phyloP scores from a whole-genome alignment of 2,797 vertebrate species.

The Pseudotriccus pelzelni region DNA sequence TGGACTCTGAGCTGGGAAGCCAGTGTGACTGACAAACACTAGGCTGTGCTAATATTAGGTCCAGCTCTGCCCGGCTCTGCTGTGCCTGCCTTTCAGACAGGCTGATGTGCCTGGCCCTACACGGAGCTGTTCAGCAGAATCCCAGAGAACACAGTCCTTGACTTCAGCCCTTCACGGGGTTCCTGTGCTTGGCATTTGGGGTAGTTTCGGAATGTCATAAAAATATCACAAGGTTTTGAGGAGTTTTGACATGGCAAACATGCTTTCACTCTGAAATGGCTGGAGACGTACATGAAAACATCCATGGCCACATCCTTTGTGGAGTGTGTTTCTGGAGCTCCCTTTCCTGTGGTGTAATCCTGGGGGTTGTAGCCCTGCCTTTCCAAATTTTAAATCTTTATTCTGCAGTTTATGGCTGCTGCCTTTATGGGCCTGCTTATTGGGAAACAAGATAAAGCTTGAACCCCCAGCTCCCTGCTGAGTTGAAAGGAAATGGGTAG shows the following conservation, averaged over 20 bases:
- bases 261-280: not conserved
- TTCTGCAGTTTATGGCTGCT: not conserved
- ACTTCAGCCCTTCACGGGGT: not conserved
- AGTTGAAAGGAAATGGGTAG: not conserved
- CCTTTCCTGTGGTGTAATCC: too few relatives aligned
- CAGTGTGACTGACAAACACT: not conserved
- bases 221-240: not conserved
- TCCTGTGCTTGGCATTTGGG: not conserved
- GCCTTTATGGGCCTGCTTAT: not conserved
- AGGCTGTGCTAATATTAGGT: not conserved
- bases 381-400: not conserved
- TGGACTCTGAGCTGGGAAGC: not conserved
- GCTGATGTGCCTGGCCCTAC: accelerated
- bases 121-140: not conserved
- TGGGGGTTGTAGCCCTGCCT: too few relatives aligned
- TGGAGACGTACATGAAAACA: not conserved
- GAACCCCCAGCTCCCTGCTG: not conserved
- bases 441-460: not conserved
- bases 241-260: not conserved
- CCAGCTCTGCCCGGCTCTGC: not conserved
- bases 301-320: not conserved
- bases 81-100: not conserved
- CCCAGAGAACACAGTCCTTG: not conserved
- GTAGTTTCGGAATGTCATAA: not conserved
- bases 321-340: not conserved